phyloP scores from a whole-genome alignment of 2,113 vertebrate genomes.

The Hylia prasina region DNA sequence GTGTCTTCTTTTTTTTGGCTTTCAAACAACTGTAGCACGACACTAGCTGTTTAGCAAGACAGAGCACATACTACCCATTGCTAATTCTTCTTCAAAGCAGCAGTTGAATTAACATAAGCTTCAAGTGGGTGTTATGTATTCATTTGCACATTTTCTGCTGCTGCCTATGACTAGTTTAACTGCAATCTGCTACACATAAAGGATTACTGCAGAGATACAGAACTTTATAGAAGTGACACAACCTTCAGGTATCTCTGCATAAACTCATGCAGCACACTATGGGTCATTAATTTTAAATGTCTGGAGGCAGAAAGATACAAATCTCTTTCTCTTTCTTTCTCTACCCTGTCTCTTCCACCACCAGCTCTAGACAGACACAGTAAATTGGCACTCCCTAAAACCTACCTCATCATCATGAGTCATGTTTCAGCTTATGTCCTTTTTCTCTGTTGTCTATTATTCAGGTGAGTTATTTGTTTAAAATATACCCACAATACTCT shows the following conservation, averaged over 20 bases:
- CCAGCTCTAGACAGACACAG: background rate
- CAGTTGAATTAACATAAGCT: conserved; percentile 20
- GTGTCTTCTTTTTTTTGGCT: background rate
- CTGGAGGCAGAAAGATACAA: background rate
- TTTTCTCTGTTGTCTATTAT: background rate
- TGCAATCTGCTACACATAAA: background rate
- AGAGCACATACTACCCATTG: background rate
- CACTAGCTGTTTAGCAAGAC: background rate
- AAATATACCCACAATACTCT: background rate
- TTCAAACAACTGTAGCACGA: background rate
- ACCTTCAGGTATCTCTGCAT: background rate
- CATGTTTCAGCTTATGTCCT: background rate
- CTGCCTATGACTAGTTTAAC: background rate
- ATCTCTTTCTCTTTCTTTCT: background rate
- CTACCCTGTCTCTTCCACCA: background rate
- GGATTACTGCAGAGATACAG: background rate
- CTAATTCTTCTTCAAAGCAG: conserved; percentile 26
- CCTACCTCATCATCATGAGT: background rate
- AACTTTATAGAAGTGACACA: background rate
- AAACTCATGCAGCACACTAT: background rate
- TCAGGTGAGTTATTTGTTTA: background rate
- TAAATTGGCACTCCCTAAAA: background rate
- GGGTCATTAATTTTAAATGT: background rate
- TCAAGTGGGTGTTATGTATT: background rate
- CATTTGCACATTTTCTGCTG: conserved; percentile 45